Evolutionary conservation across 1,140 invertebrate genomes (phyloP), one percentile per base, ranked within the genome.

Genomic region (Aradophagus sp.): DNA sequence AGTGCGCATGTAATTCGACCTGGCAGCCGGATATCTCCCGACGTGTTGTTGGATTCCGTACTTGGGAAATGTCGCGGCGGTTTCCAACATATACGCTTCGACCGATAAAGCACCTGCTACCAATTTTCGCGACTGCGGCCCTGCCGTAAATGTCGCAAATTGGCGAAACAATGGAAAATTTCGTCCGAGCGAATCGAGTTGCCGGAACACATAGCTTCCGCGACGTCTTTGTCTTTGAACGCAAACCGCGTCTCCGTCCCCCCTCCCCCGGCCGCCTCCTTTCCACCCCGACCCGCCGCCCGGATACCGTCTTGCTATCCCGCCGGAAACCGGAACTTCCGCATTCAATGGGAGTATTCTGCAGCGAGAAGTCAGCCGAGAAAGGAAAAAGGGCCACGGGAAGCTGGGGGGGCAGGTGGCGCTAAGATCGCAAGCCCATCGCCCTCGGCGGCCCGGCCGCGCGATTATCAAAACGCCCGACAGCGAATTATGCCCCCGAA

Each of bases 81-180:
- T 71, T 71, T 71, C 39, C 38, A 50, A 17, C 45, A 19, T 63
- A 47, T 10, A 38, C 42, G 63, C 50, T 50, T 47, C 47, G 36
- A 34, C 42, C 66, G 52, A 62, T 62, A 62, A 62, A 70, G 66
- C 66, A 65, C 68, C 68, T 71, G 68, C 59, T 62, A 71, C 68
- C 68, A 71, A 71, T 71, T 71, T 66, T 65, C 68, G 48, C 53
- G 47, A 55, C 36, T 59, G 42, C 53, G 39, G 15, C 32, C 42
- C 59, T 27, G 44, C 42, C 59, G 68, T 65, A 66, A 72, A 72
- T 48, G 61, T 66, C 48, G 68, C 66, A 67, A 73, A 73, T 73
- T 67, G 69, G 55, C 47, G 69, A 67, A 72, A 73, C 69, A 73
- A 73, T 73, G 52, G 69, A 73, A 73, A 67, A 62, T 66, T 45